These are phyloP conservation scores for Geococcyx californianus DNA, from an alignment of 2,113 vertebrate genomes.

Conservation along the genomic window DNA sequence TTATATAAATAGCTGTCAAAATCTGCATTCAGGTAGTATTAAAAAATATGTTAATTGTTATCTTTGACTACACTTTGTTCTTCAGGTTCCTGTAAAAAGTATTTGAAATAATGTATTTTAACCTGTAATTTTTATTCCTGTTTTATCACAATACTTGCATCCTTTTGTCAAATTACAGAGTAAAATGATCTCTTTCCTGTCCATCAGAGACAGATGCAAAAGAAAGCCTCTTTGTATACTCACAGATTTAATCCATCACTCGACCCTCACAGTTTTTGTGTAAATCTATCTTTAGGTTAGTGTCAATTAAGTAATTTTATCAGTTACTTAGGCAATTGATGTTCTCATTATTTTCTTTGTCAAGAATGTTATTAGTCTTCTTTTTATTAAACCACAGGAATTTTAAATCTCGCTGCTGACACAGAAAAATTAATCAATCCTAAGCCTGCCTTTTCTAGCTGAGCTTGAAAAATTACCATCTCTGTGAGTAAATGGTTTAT, in stretches of 20 bases:
- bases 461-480: neutral
- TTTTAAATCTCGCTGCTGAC: neutral
- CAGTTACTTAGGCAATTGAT: neutral
- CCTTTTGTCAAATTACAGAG: neutral
- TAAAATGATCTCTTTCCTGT: neutral
- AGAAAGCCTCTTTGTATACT: neutral
- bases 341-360: neutral
- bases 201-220: neutral
- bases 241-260: neutral
- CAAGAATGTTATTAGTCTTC: neutral
- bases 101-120: neutral
- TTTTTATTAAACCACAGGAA: neutral
- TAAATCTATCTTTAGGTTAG: slow-evolving; percentile 3
- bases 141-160: neutral
- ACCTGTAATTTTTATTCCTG: neutral
- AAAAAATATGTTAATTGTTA: neutral
- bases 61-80: neutral
- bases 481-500: neutral
- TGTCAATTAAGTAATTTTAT: slow-evolving; percentile 5
- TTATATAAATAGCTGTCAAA: neutral
- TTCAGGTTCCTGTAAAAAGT: neutral
- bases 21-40: neutral
- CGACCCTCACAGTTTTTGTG: neutral
- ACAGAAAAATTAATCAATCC: neutral
- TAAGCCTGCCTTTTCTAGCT: neutral